A percentile compares a stretch with the other conserved stretches of the same genome.
Conservation (phyloP, 1,140 invertebrate species). For the Plectrocnemia conspersa region DNA sequence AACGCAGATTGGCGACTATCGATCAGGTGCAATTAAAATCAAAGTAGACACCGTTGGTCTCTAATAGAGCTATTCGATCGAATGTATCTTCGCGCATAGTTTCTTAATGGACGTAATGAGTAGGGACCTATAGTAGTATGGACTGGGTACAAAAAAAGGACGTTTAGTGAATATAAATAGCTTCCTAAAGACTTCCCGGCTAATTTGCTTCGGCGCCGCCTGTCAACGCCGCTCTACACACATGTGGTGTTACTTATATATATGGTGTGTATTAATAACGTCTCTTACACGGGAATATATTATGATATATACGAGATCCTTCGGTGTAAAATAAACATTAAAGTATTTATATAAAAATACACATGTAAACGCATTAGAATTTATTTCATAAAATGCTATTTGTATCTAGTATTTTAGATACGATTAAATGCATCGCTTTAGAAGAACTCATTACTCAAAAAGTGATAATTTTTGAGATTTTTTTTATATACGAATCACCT, state of each 20-base stretch:
- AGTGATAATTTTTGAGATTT: no score
- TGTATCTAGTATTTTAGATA: no score
- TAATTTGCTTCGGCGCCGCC: conserved; percentile 28
- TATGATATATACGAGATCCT: no score
- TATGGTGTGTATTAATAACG: background rate
- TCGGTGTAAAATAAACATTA: no score
- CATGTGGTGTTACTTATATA: conserved; percentile 9
- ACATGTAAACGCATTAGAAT: no score
- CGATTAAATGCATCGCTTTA: no score
- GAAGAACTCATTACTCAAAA: no score
- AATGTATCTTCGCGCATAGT: background rate
- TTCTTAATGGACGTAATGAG: background rate
- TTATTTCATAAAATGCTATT: no score
- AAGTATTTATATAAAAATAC: no score
- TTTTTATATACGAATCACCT: no score
- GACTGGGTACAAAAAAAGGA: conserved; percentile 7
- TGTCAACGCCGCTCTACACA: conserved; percentile 20
- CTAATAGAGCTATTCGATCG: background rate
- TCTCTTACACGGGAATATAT: no score
- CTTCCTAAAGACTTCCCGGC: conserved; percentile 25
- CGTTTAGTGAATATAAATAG: conserved; percentile 14
- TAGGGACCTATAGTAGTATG: background rate
- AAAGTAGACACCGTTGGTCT: background rate
- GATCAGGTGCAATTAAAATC: background rate
- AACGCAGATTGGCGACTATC: background rate